Base-by-base conservation (phyloP, 2,888 invertebrate genomes). In the Dicranocentrus wangi region DNA sequence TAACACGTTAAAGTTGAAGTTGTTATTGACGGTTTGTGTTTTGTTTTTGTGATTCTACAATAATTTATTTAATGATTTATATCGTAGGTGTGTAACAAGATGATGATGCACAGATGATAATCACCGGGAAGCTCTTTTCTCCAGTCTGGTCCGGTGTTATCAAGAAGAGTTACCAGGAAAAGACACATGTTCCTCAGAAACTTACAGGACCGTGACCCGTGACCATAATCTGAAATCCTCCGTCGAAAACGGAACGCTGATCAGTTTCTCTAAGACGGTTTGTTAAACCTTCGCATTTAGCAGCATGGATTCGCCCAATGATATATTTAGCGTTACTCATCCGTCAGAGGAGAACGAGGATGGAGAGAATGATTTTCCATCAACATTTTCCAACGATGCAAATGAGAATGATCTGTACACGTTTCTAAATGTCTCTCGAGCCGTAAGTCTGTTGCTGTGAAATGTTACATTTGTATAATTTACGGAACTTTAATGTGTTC, bases 401-500 rank as follows among this genome's bases (percentile, higher is more conserved):
- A 65, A 60, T 19, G 94, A 94, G 89, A 95, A 95, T 87, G 95
- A 96, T 90, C 96, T 93, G 89, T 97, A 97, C 89, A 93, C 95
- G 82, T 93, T 95, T 89, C 90, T 97, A 71, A 96, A 96, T 90
- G 91, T 97, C 83, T 91, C 95, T 8, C 93, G 92, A 91, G 92
- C 94, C 90, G 96, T 95, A 92, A 92, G 91, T 76, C 47, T 39
- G n/a, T n/a, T n/a, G n/a, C n/a, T n/a, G n/a, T n/a, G n/a, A n/a
- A n/a, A n/a, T n/a, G n/a, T n/a, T n/a, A n/a, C n/a, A n/a, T n/a
- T n/a, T n/a, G n/a, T n/a, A n/a, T 71, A 5, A 27, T 39, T 21
- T 23, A 23, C 47, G 32, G 28, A 39, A 13, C 13, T 47, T 10
- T 47, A 47, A 47, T n/a, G 15, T 47, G 47, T 10, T 3, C 32